Evolutionary conservation across 2,797 vertebrate genomes (phyloP).

Genomic region (Glossophaga mutica): DNA sequence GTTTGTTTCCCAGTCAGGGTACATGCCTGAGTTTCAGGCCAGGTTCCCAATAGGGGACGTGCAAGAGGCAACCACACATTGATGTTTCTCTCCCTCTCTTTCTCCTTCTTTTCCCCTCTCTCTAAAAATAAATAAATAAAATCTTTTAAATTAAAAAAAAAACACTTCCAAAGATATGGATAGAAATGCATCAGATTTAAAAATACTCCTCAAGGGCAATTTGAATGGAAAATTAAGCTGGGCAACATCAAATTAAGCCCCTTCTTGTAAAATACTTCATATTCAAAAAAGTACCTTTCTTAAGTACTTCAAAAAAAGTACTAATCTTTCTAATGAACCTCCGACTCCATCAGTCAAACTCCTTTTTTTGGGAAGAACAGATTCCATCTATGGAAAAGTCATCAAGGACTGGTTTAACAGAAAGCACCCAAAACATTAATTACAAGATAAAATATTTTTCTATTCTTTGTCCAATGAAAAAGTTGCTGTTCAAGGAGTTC

Average conservation of each 20-base stretch:
- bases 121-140: neutral
- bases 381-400: conserved; percentile 8
- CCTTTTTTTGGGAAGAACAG: conserved; percentile 23
- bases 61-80: too few relatives aligned
- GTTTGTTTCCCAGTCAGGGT: too few relatives aligned
- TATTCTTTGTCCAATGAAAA: neutral
- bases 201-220: conserved; percentile 49
- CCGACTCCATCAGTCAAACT: neutral
- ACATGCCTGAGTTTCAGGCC: too few relatives aligned
- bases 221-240: conserved; percentile 57
- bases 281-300: conserved; percentile 33
- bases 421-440: conserved; percentile 29
- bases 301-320: neutral
- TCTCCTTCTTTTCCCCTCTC: too few relatives aligned
- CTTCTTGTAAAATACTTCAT: conserved; percentile 47
- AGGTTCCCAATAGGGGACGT: too few relatives aligned
- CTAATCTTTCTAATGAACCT: conserved; percentile 56
- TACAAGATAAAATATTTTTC: neutral
- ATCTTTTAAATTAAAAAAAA: neutral
- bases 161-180: conserved; percentile 57
- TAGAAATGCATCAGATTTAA: conserved; percentile 66
- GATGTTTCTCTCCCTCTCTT: too few relatives aligned
- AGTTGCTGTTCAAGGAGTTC: neutral
- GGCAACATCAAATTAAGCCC: conserved; percentile 48
- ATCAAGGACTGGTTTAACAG: neutral